Evolutionary conservation across 2,888 invertebrate species (phyloP), one percentile per base, ranked within the genome.

Genomic region (Cordilura impudica): DNA sequence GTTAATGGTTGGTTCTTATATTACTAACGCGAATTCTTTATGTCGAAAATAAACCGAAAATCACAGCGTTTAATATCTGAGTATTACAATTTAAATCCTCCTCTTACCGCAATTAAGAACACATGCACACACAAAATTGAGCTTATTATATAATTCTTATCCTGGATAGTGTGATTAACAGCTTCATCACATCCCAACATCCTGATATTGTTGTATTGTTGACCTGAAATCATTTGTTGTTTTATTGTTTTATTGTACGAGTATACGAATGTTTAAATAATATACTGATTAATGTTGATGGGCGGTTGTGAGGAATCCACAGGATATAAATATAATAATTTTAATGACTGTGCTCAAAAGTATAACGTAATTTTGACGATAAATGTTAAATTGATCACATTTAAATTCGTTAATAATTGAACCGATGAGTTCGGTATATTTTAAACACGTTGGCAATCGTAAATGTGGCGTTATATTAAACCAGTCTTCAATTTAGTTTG

Each of bases 161-260:
- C 73, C 78, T 73, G 61, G 63, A 73, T 71, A 56, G 71, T 77
- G 70, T 67, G 74, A 74, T 81, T 78, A 74, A 67, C 70, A 67
- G n/a, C n/a, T n/a, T 56, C 78, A 72, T 73, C 78, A 73, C 51
- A 72, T 63, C 49, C 35, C 72, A 63, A 31, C 61, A 63, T n/a
- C 54, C 60, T 56, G 56, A 78, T 69, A 56, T 23, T 56, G 29
- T 67, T 67, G 67, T 61, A 72, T 72, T 78, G 63, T 67, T 78
- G 67, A 69, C 63, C 67, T 56, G 72, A 72, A 56, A 69, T 39
- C 21, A 54, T 66, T 72, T 66, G 39, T 29, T 35, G 35, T 60
- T 26, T 49, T 14, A 29, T 51, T 47, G 16, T 65, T 29, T 35
- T 26, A 49, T 51, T 35, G 45, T 72, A 45, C 35, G 14, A 21